phyloP scores from a whole-genome alignment of 2,888 invertebrate species.

The Leptinotarsa peninsularis region DNA sequence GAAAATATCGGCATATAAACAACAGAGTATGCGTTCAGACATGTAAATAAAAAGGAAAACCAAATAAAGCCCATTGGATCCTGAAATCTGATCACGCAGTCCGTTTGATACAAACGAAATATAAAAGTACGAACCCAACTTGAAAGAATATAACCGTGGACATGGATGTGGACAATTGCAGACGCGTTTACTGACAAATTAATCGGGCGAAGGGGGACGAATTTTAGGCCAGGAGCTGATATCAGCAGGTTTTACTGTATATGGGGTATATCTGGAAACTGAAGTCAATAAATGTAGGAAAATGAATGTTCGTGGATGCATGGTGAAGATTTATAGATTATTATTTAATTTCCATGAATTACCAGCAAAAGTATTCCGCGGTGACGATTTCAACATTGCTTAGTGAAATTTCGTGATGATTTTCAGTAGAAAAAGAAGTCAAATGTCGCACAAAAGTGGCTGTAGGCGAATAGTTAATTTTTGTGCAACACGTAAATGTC shows the following conservation, averaged over 20 bases:
- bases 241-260: background rate
- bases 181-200: background rate
- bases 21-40: background rate
- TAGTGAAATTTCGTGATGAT: too few relatives aligned
- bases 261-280: too few relatives aligned
- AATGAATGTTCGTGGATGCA: too few relatives aligned
- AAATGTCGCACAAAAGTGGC: too few relatives aligned
- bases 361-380: too few relatives aligned
- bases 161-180: background rate
- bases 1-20: slow-evolving; percentile 9
- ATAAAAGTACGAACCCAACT: background rate
- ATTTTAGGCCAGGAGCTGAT: background rate
- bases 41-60: slow-evolving; percentile 13
- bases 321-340: too few relatives aligned
- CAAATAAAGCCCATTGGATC: slow-evolving; percentile 10
- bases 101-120: slow-evolving; percentile 24
- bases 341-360: too few relatives aligned
- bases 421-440: too few relatives aligned
- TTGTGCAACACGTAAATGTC: too few relatives aligned
- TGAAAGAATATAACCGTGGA: slow-evolving; percentile 6
- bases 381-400: too few relatives aligned
- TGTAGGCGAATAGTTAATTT: too few relatives aligned
- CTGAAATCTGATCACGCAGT: slow-evolving; percentile 25
- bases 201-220: background rate
- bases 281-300: too few relatives aligned